Evolutionary conservation across 2,888 invertebrate genomes (phyloP), one percentile per base, ranked within the genome.

Genomic region (Spilosoma lubricipeda): DNA sequence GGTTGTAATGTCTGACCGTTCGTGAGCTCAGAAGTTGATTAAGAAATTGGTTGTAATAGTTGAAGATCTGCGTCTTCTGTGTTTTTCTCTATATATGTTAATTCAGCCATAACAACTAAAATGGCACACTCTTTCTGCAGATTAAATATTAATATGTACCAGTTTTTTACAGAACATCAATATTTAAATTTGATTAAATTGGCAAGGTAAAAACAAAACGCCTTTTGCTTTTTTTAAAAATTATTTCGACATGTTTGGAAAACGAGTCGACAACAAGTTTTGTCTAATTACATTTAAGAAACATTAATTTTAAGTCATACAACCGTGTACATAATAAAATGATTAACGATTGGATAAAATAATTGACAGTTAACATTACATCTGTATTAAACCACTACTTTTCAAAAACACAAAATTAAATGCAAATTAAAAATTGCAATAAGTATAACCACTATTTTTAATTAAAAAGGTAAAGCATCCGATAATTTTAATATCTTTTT

Each of bases 401-500:
- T 63, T 18, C 18, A 30, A 30, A 63, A 30, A 63, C 48, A 27
- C 9, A 63, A 63, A 63, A 63, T 30, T 27, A 30, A 63, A 63
- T 63, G 56, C 4, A 56, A 56, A 27, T 27, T 4, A 27, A 13
- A 59, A 59, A 27, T 27, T 63, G 30, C 63, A 30, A 5, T 30
- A 27, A 63, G 30, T 30, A 63, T 7, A 30, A 63, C 11, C 13
- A 59, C 27, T 59, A 27, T 39, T 39, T 56, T 70, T 70, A 63
- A 56, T 27, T 48, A 4, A 48, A 27, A 15, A 56, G 48, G 56
- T 72, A 67, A 66, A 73, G 66, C 4, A 13, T 63, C 63, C 63
- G 30, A 11, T 63, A 13, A 20, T n/a, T 52, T 73, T 63, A 45
- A n/a, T 27, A 27, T 72, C n/a, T n/a, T 52, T 73, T 74, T 76